Base-by-base conservation (phyloP, 2,888 invertebrate species). In the Ectobius pallidus region DNA sequence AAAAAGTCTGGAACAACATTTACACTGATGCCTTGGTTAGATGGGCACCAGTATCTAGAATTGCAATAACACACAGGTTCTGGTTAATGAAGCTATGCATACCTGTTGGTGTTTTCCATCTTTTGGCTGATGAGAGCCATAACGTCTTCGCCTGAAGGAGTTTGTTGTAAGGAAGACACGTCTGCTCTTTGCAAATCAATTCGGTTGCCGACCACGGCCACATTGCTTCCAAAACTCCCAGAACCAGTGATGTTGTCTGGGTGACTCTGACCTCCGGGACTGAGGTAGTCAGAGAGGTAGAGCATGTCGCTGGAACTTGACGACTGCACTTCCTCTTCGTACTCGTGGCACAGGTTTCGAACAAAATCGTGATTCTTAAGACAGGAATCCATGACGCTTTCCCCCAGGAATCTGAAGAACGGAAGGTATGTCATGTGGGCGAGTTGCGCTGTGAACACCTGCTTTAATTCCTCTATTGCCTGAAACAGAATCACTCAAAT, bases 361-460 rank as follows among this genome's bases (percentile, higher is more conserved):
- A 97, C 89, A 7, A 93, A 88, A 73, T 91, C 90, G 78, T 90
- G 89, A 84, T 96, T 96, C 79, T 91, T 90, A 39, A 94, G 83
- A 6, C 90, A 88, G 22, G 90, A 87, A 77, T 91, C 89, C 87
- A 94, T 87, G 0, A 90, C 87, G 52, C 88, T 87, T 4, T 88
- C 87, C 1, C 93, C 93, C 9, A 94, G 86, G 77, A 92, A 90
- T 78, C 90, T 90, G 55, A 90, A 86, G 80, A 95, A 93, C 0
- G 91, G 87, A 22, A 90, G 84, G 82, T 96, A 97, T 0, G 95
- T 89, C 70, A 89, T 88, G 80, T 95, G 91, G 0, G 97, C 97
- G 74, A 98, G 85, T 80, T 93, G 92, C 2, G 92, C 88, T 20
- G 92, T 92, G 81, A 97, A 96, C 0, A 95, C 95, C 79, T 90